These are phyloP conservation scores for Archaeoteleia sp. DNA, from an alignment of 2,888 invertebrate species.

Conservation along the genomic window DNA sequence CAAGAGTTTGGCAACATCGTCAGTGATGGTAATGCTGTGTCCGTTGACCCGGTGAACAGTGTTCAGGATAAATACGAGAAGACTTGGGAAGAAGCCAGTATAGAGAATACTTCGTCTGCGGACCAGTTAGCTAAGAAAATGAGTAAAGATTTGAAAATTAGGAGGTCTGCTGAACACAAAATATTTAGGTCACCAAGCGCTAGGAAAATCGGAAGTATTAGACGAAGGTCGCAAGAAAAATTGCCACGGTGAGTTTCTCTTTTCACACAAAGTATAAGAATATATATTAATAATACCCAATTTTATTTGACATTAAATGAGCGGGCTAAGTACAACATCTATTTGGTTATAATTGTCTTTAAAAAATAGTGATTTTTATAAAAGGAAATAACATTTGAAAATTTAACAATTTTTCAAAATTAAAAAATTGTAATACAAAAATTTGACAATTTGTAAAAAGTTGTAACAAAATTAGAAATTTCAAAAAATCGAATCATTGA, in stretches of 20 bases:
- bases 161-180: slow-evolving; percentile 82
- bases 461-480: no score
- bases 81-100: slow-evolving; percentile 82
- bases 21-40: slow-evolving; percentile 60
- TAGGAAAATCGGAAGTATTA: slow-evolving; percentile 85
- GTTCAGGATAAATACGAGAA: slow-evolving; percentile 85
- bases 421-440: no score
- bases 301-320: no score
- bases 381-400: not conserved
- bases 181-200: slow-evolving; percentile 88
- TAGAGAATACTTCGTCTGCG: slow-evolving; percentile 79
- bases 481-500: no score
- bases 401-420: no score
- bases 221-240: slow-evolving; percentile 83
- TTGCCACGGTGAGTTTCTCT: slow-evolving; percentile 66
- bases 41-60: slow-evolving; percentile 77
- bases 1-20: slow-evolving; percentile 76
- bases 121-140: slow-evolving; percentile 83
- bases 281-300: no score
- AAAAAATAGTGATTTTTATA: no score
- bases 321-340: no score
- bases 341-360: slow-evolving; percentile 6
- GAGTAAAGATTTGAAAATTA: slow-evolving; percentile 84
- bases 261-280: no score
- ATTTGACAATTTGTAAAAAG: no score